Conservation (phyloP, 2,888 invertebrate genomes). For the Andrena marginata region DNA sequence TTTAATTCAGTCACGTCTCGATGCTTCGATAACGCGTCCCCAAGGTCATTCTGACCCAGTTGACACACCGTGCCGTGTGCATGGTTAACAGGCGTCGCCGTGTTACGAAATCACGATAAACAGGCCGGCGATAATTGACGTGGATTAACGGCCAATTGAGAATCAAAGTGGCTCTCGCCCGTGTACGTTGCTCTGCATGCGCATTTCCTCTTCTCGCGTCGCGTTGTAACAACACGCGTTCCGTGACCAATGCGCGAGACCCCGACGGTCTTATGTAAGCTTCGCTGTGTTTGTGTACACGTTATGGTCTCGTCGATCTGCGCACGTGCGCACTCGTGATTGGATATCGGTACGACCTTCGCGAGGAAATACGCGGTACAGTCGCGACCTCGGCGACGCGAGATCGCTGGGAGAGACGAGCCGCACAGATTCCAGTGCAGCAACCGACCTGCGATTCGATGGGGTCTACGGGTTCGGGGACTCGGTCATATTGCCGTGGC, state of each 20-base stretch:
- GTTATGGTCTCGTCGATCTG: not conserved
- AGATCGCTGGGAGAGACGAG: constrained; percentile 10
- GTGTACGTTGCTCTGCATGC: constrained; percentile 2
- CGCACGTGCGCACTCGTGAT: constrained; percentile 35
- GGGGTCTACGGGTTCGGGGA: not conserved
- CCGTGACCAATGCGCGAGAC: constrained; percentile 19
- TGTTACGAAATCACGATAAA: constrained; percentile 66
- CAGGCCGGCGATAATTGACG: constrained; percentile 67
- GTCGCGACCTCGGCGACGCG: not conserved
- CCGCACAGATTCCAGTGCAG: not conserved
- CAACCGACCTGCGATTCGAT: not conserved
- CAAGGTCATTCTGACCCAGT: constrained; percentile 65
- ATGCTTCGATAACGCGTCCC: constrained; percentile 43
- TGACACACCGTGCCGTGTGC: constrained; percentile 46
- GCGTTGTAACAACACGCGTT: constrained; percentile 13
- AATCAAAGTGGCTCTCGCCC: constrained; percentile 42
- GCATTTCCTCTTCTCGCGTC: constrained; percentile 48
- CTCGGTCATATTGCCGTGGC: constrained; percentile 22
- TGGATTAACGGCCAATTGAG: constrained; percentile 67
- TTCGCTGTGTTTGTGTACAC: not conserved
- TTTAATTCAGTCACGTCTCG: constrained; percentile 31
- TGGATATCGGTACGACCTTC: constrained; percentile 59
- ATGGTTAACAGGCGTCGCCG: constrained; percentile 20
- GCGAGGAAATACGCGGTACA: constrained; percentile 16
- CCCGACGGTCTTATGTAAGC: constrained; percentile 42